Conservation (phyloP, 2,113 vertebrate species). For the Notarius quadriscutis region DNA sequence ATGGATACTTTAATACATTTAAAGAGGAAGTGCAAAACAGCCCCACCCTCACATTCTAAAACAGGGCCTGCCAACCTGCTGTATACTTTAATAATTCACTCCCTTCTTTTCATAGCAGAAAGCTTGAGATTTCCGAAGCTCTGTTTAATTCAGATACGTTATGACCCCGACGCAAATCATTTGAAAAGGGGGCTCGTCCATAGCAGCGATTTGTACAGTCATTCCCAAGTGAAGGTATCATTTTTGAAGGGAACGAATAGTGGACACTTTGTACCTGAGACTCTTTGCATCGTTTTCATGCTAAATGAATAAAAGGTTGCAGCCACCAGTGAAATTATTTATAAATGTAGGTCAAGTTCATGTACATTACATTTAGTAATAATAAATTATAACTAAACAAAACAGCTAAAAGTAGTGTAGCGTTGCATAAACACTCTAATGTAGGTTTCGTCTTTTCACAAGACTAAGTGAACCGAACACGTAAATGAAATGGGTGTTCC, state of each 20-base stretch:
- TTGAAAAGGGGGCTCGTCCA: background rate
- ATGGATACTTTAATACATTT: background rate
- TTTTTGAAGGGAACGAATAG: background rate
- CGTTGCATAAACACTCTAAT: background rate
- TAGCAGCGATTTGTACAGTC: background rate
- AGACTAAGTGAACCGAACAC: background rate
- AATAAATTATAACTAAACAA: background rate
- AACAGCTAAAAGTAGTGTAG: background rate
- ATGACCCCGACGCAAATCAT: background rate
- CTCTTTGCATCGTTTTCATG: background rate
- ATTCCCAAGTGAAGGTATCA: background rate
- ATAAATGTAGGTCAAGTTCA: background rate
- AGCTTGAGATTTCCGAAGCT: background rate
- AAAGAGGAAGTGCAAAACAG: constrained; percentile 38
- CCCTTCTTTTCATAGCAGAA: background rate
- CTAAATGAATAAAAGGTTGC: background rate
- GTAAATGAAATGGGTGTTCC: background rate
- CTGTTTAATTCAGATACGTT: background rate
- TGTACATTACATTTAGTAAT: background rate
- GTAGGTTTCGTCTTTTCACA: background rate
- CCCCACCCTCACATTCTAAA: constrained; percentile 39
- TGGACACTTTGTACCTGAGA: background rate
- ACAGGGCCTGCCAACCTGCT: constrained; percentile 27
- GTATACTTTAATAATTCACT: constrained; percentile 15
- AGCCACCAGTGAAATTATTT: background rate